phyloP scores from a whole-genome alignment of 1,140 invertebrate genomes.

The Bombus impatiens region DNA sequence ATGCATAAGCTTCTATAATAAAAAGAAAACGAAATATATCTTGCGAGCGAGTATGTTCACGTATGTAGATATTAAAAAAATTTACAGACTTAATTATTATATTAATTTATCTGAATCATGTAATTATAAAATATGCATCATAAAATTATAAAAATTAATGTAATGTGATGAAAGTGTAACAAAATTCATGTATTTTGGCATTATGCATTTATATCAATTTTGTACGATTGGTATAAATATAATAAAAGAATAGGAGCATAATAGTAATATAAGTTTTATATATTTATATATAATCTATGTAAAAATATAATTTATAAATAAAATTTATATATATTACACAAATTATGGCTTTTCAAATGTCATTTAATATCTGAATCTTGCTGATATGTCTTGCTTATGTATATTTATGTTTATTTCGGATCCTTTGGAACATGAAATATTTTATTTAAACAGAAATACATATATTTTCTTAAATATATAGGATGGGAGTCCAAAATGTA shows the following conservation, averaged over 20 bases:
- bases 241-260: slow-evolving; percentile 1
- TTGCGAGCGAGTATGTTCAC: background rate
- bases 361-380: no score
- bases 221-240: background rate
- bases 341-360: no score
- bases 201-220: slow-evolving; percentile 5
- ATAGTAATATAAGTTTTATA: background rate
- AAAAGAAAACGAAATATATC: background rate
- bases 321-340: background rate
- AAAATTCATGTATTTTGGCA: slow-evolving; percentile 13
- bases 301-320: slow-evolving; percentile 5
- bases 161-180: background rate
- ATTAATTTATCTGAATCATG: background rate
- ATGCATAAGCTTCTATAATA: background rate
- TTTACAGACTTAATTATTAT: background rate
- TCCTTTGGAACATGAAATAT: background rate
- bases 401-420: no score
- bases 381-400: background rate
- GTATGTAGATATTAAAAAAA: background rate
- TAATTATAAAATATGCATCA: background rate
- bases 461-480: background rate
- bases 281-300: slow-evolving; percentile 1
- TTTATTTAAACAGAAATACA: background rate
- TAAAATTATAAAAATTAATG: background rate
- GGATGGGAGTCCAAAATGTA: background rate